Evolutionary conservation across 37 sponge, comb jelly and placozoan species (phyloP).

Genomic region (Mnemiopsis leidyi): DNA sequence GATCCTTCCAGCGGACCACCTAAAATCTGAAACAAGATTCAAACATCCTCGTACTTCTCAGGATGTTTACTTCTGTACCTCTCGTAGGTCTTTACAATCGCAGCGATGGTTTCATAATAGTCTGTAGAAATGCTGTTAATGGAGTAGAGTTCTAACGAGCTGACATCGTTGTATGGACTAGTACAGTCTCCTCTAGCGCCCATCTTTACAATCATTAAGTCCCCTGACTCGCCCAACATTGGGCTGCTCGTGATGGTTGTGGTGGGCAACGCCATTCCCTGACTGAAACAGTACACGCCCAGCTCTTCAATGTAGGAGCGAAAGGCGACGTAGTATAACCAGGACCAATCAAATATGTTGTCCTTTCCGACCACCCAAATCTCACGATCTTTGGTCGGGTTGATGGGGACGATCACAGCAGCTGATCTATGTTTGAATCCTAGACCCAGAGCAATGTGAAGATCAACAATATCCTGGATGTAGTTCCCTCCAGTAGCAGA

Average conservation of each 20-base stretch:
- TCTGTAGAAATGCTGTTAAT: constrained; percentile 8
- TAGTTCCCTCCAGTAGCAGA: neutral
- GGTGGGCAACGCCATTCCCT: neutral
- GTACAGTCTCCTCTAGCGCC: constrained; percentile 19
- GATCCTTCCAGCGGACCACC: no score
- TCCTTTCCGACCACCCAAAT: constrained; percentile 21
- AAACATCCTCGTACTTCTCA: neutral
- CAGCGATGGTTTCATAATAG: neutral
- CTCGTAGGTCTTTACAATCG: neutral
- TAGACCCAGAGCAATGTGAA: constrained; percentile 3
- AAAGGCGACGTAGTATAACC: neutral
- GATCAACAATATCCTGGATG: constrained; percentile 35
- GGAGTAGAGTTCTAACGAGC: neutral
- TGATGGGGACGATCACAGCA: neutral
- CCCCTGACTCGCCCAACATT: neutral
- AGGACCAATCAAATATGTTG: constrained; percentile 1
- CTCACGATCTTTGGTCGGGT: neutral
- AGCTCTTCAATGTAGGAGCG: constrained; percentile 15
- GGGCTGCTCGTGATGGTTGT: neutral
- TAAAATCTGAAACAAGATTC: neutral
- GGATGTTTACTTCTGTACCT: neutral
- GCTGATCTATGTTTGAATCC: neutral
- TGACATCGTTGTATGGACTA: constrained; percentile 25
- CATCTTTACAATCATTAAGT: constrained; percentile 24
- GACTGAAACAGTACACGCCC: constrained; percentile 22